Conservation (phyloP, 2,797 vertebrate species). For the Xenopus petersii region DNA sequence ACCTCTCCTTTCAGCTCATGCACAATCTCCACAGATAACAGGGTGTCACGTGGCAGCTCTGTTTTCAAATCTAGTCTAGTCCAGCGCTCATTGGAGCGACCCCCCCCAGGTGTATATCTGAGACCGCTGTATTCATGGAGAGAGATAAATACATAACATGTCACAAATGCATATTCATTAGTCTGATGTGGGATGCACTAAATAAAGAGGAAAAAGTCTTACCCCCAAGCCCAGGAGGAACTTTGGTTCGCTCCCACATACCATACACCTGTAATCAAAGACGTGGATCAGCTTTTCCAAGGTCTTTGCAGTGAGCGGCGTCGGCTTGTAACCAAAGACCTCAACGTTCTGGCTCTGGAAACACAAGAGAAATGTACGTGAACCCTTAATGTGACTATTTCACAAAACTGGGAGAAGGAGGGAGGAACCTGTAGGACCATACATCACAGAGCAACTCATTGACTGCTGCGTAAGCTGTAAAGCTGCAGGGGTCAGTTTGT, state of each 20-base stretch:
- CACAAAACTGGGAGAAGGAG: background rate
- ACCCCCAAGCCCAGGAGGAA: constrained; percentile 91
- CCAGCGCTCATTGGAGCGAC: constrained; percentile 88
- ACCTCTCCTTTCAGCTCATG: constrained; percentile 98
- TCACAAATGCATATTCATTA: no score
- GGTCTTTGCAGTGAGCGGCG: constrained; percentile 76
- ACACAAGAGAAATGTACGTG: no score
- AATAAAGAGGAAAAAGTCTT: constrained; percentile 53
- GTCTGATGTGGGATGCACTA: background rate
- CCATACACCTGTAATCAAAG: constrained; percentile 92
- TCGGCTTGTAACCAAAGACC: constrained; percentile 81
- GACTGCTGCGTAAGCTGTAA: no score
- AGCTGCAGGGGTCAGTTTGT: no score
- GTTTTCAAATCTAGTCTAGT: constrained; percentile 93
- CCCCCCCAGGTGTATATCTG: constrained; percentile 96
- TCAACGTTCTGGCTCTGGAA: constrained; percentile 80
- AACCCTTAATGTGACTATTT: no score
- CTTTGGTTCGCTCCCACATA: constrained; percentile 91
- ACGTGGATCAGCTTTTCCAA: constrained; percentile 86
- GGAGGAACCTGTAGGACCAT: no score
- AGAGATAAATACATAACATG: background rate
- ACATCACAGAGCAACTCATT: no score
- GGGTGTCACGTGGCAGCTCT: constrained; percentile 92
- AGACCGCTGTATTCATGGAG: constrained; percentile 74
- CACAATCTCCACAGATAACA: constrained; percentile 93